phyloP scores from a whole-genome alignment of 2,888 invertebrate species.

The Branchellion lobata region DNA sequence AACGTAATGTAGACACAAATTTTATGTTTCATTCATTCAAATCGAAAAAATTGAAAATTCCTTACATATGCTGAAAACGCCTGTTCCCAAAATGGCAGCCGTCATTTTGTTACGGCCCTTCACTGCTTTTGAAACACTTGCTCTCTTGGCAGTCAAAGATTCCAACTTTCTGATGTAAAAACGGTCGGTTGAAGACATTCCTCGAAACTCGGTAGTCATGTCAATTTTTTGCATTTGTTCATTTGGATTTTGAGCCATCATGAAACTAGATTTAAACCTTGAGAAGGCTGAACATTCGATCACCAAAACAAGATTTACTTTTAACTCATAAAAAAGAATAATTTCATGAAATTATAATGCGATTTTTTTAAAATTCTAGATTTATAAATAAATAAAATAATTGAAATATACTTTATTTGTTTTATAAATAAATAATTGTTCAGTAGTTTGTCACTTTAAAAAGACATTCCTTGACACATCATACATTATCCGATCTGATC shows the following conservation, averaged over 20 bases:
- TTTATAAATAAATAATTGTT: not conserved
- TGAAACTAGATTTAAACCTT: not conserved
- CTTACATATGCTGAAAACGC: constrained; percentile 71
- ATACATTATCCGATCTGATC: not conserved
- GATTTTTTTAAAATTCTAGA: too few species aligned
- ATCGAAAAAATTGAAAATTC: too few species aligned
- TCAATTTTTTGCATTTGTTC: constrained; percentile 68
- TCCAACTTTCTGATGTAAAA: constrained; percentile 80
- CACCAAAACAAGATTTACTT: too few species aligned
- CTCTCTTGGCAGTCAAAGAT: constrained; percentile 74
- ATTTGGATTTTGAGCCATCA: constrained; percentile 5
- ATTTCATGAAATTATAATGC: too few species aligned
- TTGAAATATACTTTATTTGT: not conserved
- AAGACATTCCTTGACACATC: constrained; percentile 24
- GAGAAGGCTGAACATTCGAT: not conserved
- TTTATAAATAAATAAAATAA: not conserved
- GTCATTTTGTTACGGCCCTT: constrained; percentile 72
- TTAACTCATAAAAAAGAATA: too few species aligned
- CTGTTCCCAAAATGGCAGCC: constrained; percentile 69
- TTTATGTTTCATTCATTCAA: not conserved
- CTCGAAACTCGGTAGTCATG: constrained; percentile 59
- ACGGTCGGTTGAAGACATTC: constrained; percentile 67
- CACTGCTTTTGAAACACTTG: constrained; percentile 69
- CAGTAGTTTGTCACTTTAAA: not conserved
- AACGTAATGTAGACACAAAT: not conserved